Evolutionary conservation across 1,140 invertebrate species (phyloP), one percentile per base, ranked within the genome.

Genomic region (Gyrodactylus bullatarudis): DNA sequence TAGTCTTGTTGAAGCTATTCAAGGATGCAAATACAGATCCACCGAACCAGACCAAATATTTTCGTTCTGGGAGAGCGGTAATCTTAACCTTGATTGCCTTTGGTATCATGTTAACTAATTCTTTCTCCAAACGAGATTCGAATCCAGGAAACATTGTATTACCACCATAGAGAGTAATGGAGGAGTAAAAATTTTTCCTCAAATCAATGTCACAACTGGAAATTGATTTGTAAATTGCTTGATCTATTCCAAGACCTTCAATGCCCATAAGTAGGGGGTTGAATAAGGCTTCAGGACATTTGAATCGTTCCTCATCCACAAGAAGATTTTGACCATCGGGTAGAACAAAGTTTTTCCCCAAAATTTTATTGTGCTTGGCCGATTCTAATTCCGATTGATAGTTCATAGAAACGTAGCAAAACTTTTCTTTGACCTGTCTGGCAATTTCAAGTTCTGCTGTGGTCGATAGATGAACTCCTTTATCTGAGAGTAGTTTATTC

Each of bases 31-130:
- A 54, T 54, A 54, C n/a, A 8, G 34, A 54, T 54, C 34, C 34
- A 54, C 34, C 34, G n/a, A 54, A 54, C 34, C 34, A 74, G 20
- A 74, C 74, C 2, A 87, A 88, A 84, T 89, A 89, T 80, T 89
- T 89, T 79, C 88, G 85, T 81, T 90, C 88, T 75, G 88, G 88
- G 74, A 86, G 88, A 72, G 89, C 87, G 75, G 89, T 88, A 76
- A 90, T 87, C 81, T 87, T 87, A 77, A 87, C 87, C 79, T 87
- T 88, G 84, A 87, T 86, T 68, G 85, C 86, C 20, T 84, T 84
- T 74, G 86, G 85, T 69, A 86, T 86, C n/a, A 88, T 81, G 68
- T 85, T 84, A 71, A 85, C 85, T 76, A 89, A 86, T 23, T 72
- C 24, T 26, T 72, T 20, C 16, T 26, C 19, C 20, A 72, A 8